phyloP scores from a whole-genome alignment of 2,797 vertebrate genomes.

The Pipistrellus pygmaeus region DNA sequence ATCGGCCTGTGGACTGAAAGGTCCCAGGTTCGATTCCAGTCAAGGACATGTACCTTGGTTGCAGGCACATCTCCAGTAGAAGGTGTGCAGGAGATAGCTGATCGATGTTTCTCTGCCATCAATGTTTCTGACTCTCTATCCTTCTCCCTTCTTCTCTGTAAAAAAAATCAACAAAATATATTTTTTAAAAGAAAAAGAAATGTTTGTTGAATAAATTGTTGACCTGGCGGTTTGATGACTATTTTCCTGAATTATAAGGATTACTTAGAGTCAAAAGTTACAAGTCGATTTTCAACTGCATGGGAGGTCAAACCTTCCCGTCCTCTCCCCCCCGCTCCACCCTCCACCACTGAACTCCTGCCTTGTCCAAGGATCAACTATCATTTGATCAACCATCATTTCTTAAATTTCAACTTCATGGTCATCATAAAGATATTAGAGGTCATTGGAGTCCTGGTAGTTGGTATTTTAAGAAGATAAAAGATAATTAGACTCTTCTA shows the following conservation, averaged over 20 bases:
- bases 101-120: too few relatives aligned
- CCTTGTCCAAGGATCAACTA: background rate
- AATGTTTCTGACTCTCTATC: too few relatives aligned
- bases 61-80: too few relatives aligned
- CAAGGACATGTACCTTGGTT: too few relatives aligned
- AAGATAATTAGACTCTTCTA: background rate
- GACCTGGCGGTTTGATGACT: background rate
- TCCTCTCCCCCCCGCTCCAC: background rate
- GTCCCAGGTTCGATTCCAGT: too few relatives aligned
- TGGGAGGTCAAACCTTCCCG: background rate
- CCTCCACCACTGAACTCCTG: background rate
- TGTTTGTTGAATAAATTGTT: background rate
- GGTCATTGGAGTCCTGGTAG: background rate
- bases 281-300: background rate
- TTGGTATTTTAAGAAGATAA: constrained; percentile 22
- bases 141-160: too few relatives aligned
- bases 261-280: background rate
- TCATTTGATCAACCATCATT: constrained; percentile 34
- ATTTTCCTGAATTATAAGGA: constrained; percentile 7
- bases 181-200: background rate
- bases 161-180: too few relatives aligned
- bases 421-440: background rate
- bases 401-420: constrained; percentile 15
- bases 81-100: too few relatives aligned
- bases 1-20: too few relatives aligned